phyloP scores from a whole-genome alignment of 2,797 vertebrate genomes.

The Sebastes itinus region DNA sequence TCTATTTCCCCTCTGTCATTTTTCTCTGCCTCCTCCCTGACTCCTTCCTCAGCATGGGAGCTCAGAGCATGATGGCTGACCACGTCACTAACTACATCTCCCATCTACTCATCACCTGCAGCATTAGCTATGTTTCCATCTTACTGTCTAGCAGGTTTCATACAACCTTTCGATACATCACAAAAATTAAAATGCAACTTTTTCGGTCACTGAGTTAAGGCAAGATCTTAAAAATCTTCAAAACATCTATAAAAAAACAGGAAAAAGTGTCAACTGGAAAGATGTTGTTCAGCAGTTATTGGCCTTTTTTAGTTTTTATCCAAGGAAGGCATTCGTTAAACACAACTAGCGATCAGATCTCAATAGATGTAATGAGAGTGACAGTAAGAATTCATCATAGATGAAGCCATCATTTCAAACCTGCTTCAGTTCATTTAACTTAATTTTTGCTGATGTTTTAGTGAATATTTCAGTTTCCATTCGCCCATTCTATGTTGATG shows the following conservation, averaged over 20 bases:
- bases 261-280: background rate
- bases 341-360: background rate
- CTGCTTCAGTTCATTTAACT: background rate
- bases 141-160: background rate
- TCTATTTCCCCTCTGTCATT: constrained; percentile 3
- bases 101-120: constrained; percentile 22
- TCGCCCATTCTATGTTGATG: background rate
- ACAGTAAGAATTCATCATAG: background rate
- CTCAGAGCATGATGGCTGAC: constrained; percentile 70
- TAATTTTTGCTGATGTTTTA: background rate
- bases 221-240: background rate
- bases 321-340: background rate
- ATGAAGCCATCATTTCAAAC: background rate
- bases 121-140: constrained; percentile 54
- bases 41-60: constrained; percentile 65
- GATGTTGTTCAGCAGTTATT: background rate
- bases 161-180: background rate
- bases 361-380: background rate
- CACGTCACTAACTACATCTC: constrained; percentile 5
- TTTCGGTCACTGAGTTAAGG: background rate
- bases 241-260: background rate
- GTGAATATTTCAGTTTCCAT: background rate
- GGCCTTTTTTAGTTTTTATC: background rate
- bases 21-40: background rate
- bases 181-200: background rate